phyloP scores from a whole-genome alignment of 2,797 vertebrate species.

The Cynodonichthys magdalenae region DNA sequence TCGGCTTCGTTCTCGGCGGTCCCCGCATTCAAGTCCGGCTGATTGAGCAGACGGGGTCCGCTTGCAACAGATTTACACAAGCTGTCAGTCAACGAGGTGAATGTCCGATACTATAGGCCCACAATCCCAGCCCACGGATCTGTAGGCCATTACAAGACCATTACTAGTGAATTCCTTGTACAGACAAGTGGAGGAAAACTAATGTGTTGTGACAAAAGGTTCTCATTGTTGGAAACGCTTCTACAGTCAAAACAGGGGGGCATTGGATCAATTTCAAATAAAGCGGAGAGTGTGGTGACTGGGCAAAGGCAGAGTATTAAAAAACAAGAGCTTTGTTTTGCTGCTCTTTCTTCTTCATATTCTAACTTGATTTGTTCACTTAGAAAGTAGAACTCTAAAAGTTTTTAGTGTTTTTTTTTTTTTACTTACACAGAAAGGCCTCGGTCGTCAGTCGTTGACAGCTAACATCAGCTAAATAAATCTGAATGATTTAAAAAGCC shows the following conservation, averaged over 20 bases:
- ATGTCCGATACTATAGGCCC: constrained; percentile 64
- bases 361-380: constrained; percentile 21
- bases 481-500: constrained; percentile 25
- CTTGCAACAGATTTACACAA: constrained; percentile 52
- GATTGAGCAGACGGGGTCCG: constrained; percentile 47
- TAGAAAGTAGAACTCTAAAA: constrained; percentile 6
- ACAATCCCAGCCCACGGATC: constrained; percentile 56
- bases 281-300: constrained; percentile 32
- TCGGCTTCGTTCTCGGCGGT: constrained; percentile 35
- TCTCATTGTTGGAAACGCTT: constrained; percentile 44
- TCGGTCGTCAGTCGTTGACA: constrained; percentile 55
- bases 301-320: constrained; percentile 14
- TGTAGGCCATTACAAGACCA: constrained; percentile 63
- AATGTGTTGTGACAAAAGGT: constrained; percentile 68
- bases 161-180: constrained; percentile 68
- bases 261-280: constrained; percentile 57
- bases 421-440: constrained; percentile 39
- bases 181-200: constrained; percentile 64
- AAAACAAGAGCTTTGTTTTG: constrained; percentile 12
- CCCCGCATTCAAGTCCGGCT: constrained; percentile 39
- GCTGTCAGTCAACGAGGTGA: constrained; percentile 62
- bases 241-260: constrained; percentile 16
- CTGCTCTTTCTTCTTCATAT: constrained; percentile 2
- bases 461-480: constrained; percentile 20
- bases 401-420: constrained; percentile 14